Evolutionary conservation across 2,888 invertebrate species (phyloP), one percentile per base, ranked within the genome.

Genomic region (Drosophila kuntzei): DNA sequence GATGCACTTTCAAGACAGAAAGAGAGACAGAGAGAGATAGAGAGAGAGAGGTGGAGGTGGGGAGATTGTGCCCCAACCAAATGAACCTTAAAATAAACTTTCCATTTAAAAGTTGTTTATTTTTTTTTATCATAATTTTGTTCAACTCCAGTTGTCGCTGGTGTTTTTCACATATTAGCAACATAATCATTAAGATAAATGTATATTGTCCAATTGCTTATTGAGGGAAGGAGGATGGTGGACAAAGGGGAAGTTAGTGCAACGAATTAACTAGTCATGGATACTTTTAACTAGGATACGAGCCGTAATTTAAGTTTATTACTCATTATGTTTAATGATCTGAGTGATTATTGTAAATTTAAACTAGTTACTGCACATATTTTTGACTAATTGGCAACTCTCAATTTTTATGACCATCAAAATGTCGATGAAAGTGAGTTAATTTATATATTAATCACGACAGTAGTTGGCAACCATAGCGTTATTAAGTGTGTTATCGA

Each of bases 41-140:
- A 16, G 44, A 46, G 29, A 18, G 18, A 32, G 14, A 3, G 29
- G 3, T 29, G 29, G 14, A 43, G 44, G 29, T 18, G 18, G 1
- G 32, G 32, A n/a, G 47, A 47, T n/a, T 49, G 55, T 50, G 46
- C 47, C 54, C 54, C 62, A 50, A 14, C 25, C 66, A 79, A 84
- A 50, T 76, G 71, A 81, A 84, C 75, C 82, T 65, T 79, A 60
- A 81, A 76, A 73, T 87, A 53, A 63, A 87, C 82, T 82, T 76
- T 80, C 79, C 67, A 64, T 76, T 81, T 60, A 18, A 29, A 25
- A 36, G 29, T 27, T 41, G 34, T 53, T 25, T 39, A 27, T 46
- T 54, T 53, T 25, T 29, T 20, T 6, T 12, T 16, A 27, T 6
- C 9, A 39, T 8, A 36, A 20, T 36, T 14, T 37, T 25, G 6